phyloP scores from a whole-genome alignment of 2,113 vertebrate species.

The Taurulus bubalis region DNA sequence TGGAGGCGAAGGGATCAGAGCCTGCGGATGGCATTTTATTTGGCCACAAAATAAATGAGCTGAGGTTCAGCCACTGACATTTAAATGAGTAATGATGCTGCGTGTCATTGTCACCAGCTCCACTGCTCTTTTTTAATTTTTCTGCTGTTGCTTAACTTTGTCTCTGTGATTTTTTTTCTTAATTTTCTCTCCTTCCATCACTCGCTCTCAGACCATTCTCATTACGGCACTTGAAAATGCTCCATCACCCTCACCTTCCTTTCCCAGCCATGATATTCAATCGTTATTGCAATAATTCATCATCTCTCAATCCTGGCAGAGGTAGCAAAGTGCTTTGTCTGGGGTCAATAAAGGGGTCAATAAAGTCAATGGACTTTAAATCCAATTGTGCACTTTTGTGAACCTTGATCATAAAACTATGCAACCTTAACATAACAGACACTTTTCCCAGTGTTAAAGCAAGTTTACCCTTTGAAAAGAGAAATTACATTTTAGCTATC shows the following conservation, averaged over 20 bases:
- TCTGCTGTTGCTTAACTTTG: constrained; percentile 11
- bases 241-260: constrained; percentile 53
- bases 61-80: constrained; percentile 75
- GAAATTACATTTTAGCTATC: constrained; percentile 5
- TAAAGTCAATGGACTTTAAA: too few relatives aligned
- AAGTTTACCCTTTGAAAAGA: background rate
- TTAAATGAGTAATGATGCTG: constrained; percentile 78
- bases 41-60: constrained; percentile 70
- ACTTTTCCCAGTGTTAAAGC: background rate
- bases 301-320: constrained; percentile 43
- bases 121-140: constrained; percentile 6
- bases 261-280: constrained; percentile 47
- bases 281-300: constrained; percentile 51
- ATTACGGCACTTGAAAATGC: constrained; percentile 10
- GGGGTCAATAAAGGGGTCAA: too few relatives aligned
- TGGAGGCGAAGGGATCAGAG: constrained; percentile 59
- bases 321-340: constrained; percentile 40
- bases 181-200: constrained; percentile 28
- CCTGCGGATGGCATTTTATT: constrained; percentile 63
- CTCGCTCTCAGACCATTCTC: constrained; percentile 30
- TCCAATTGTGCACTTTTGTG: constrained; percentile 16
- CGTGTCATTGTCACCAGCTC: constrained; percentile 57
- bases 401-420: constrained; percentile 26
- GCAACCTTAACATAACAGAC: too few relatives aligned
- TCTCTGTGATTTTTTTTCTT: constrained; percentile 21